Evolutionary conservation across 1,140 invertebrate species (phyloP), one percentile per base, ranked within the genome.

Genomic region (Drosophila parvula): DNA sequence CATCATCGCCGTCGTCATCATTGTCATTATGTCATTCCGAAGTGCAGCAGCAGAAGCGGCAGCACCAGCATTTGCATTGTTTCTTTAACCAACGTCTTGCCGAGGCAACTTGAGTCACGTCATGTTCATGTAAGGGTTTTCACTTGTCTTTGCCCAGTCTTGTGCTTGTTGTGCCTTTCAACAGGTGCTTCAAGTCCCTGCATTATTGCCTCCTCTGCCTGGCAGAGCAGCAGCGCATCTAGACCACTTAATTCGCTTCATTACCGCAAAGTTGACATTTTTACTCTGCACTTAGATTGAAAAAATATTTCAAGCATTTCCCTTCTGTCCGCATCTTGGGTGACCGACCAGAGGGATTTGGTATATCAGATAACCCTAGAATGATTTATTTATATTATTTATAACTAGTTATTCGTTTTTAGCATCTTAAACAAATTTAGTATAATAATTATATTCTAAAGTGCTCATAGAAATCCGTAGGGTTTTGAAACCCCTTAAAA

Each of bases 211-310:
- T n/a, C 30, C 38, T 30, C 38, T 51, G 44, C 44, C 45, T 28
- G 59, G 34, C 41, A 16, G 7, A 30, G 30, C 14, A 57, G 32
- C 27, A 22, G 57, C 32, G 9, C 53, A 48, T 50, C 58, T 77
- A 44, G 32, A 34, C 30, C 59, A 81, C 71, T 61, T 81, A 69
- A 85, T 70, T 58, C 51, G 67, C 81, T 67, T 71, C 69, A 86
- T 85, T 86, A 81, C 57, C 64, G 79, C 65, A 63, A 75, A 78
- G 64, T 59, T 75, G 69, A 76, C 82, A 86, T 61, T 78, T 78
- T 79, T 48, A 59, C 27, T 47, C 50, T 36, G 40, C 43, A 64
- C 41, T 65, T 51, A 77, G 59, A 48, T 67, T 57, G 38, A 64
- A 64, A 45, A 64, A 78, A 75, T 56, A 79, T 76, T 69, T 74